Percentiles rank a stretch among this genome's conserved stretches.
Conservation (phyloP, 2,888 invertebrate genomes). For the Teleogryllus oceanicus region DNA sequence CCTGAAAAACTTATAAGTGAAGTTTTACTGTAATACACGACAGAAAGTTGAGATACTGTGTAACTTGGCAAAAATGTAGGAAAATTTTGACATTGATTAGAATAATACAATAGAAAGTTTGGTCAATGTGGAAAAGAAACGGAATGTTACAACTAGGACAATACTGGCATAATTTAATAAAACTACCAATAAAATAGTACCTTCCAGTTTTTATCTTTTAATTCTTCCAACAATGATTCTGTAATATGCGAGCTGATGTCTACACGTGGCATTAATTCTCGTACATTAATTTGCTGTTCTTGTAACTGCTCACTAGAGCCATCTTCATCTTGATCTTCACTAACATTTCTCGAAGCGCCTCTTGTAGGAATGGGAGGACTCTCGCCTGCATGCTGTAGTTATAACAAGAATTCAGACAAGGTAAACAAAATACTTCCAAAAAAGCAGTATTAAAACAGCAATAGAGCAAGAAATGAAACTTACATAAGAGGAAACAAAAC, state of each 20-base stretch:
- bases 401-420: background rate
- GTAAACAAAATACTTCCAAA: background rate
- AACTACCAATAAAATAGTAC: constrained; percentile 45
- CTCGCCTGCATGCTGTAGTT: constrained; percentile 59
- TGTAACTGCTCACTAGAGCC: constrained; percentile 41
- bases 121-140: background rate
- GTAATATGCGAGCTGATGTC: constrained; percentile 83
- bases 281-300: constrained; percentile 49
- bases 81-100: background rate
- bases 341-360: constrained; percentile 52
- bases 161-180: no score
- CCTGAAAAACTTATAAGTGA: no score
- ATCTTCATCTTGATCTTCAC: constrained; percentile 51
- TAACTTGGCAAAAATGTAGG: background rate
- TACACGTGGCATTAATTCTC: constrained; percentile 71
- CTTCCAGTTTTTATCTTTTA: constrained; percentile 93
- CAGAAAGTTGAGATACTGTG: no score
- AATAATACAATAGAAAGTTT: background rate
- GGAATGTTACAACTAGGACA: background rate
- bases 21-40: no score
- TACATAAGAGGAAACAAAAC: no score
- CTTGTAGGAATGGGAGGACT: constrained; percentile 72
- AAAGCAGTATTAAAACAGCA: no score
- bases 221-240: constrained; percentile 71
- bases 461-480: no score